Evolutionary conservation across 2,113 vertebrate genomes (phyloP).

Genomic region (Procavia capensis): DNA sequence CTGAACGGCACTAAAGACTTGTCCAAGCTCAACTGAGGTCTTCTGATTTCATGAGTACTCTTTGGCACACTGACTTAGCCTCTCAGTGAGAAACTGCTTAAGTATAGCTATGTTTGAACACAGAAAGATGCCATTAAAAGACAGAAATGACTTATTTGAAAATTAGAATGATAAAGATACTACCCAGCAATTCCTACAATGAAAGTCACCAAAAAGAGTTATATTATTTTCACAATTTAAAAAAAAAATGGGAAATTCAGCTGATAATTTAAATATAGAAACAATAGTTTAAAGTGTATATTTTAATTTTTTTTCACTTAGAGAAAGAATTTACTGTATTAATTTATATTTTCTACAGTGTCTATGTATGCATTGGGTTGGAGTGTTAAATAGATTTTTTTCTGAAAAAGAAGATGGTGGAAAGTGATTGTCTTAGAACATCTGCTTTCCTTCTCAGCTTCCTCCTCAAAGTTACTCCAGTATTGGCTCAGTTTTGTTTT

Average conservation of each 20-base stretch:
- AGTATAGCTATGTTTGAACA: not conserved
- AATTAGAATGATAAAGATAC: not conserved
- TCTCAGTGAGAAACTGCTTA: not conserved
- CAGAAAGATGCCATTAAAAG: not conserved
- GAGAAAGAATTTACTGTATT: not conserved
- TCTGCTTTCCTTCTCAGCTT: not conserved
- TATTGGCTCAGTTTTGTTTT: not conserved
- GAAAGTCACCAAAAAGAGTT: not conserved
- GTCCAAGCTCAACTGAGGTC: not conserved
- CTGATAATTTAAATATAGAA: conserved; percentile 15
- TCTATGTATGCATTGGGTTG: not conserved
- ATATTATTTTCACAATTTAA: not conserved
- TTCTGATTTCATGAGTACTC: not conserved
- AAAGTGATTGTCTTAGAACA: not conserved
- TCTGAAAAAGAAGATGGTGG: not conserved
- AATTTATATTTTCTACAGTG: not conserved
- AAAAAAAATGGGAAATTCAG: not conserved
- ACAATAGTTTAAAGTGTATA: not conserved
- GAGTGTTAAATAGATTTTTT: not conserved
- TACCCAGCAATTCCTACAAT: not conserved
- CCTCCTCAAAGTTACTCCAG: not conserved
- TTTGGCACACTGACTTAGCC: not conserved
- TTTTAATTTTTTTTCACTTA: not conserved
- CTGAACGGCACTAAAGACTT: not conserved
- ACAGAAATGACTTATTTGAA: not conserved